Evolutionary conservation across 2,797 vertebrate species (phyloP).

Genomic region (Allobates femoralis): DNA sequence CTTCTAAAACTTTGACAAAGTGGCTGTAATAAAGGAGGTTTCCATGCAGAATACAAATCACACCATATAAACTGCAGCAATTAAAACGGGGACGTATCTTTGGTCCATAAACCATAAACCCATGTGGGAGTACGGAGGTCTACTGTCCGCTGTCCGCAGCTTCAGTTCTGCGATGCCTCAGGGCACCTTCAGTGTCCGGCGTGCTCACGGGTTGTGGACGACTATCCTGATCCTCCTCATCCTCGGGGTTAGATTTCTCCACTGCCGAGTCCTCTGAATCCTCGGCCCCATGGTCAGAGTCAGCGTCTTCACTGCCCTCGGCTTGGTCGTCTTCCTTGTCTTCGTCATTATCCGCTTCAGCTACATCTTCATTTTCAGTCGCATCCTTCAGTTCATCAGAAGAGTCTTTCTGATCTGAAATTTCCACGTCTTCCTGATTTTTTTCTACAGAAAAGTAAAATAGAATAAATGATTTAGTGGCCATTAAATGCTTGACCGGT

Average conservation of each 20-base stretch:
- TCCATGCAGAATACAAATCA: conserved; percentile 64
- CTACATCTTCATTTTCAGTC: conserved; percentile 62
- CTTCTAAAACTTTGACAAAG: background rate
- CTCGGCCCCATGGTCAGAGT: conserved; percentile 59
- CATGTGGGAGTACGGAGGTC: background rate
- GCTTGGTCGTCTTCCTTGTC: conserved; percentile 60
- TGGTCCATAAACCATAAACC: conserved; percentile 67
- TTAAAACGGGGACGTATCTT: conserved; percentile 65
- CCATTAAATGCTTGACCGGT: background rate
- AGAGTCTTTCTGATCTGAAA: conserved; percentile 6
- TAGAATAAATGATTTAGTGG: background rate
- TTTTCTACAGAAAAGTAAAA: conserved; percentile 67
- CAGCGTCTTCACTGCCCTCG: conserved; percentile 48
- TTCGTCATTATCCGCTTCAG: conserved; percentile 47
- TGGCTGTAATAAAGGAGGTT: conserved; percentile 2
- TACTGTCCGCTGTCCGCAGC: conserved; percentile 67
- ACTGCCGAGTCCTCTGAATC: conserved; percentile 64
- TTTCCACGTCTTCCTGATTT: conserved; percentile 64
- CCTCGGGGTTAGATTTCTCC: conserved; percentile 64
- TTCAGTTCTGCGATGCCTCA: conserved; percentile 76
- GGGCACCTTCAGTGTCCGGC: conserved; percentile 66
- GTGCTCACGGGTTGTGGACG: conserved; percentile 55
- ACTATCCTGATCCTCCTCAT: conserved; percentile 28
- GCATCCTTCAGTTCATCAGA: conserved; percentile 68
- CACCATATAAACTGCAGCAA: conserved; percentile 67